phyloP scores from a whole-genome alignment of 1,140 invertebrate species.

The Leptinotarsa defecta region DNA sequence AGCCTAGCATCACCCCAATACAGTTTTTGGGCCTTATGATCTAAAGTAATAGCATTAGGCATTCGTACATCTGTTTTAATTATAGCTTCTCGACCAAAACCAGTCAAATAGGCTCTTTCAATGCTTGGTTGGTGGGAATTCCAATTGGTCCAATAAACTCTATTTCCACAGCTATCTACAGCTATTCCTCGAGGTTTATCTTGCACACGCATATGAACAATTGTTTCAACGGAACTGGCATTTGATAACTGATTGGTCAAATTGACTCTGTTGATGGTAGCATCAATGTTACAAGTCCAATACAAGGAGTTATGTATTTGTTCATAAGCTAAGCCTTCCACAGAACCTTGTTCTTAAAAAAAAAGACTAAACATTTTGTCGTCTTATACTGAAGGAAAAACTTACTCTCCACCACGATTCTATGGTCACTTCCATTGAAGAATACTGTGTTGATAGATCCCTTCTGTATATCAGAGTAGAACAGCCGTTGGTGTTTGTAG shows the following conservation, averaged over 20 bases:
- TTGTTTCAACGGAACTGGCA: slow-evolving; percentile 60
- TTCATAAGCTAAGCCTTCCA: slow-evolving; percentile 83
- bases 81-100: slow-evolving; percentile 67
- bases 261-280: slow-evolving; percentile 71
- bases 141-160: slow-evolving; percentile 85
- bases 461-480: slow-evolving; percentile 86
- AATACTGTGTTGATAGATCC: slow-evolving; percentile 82
- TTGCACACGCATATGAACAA: slow-evolving; percentile 68
- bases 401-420: slow-evolving; percentile 70
- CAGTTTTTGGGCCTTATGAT: slow-evolving; percentile 72
- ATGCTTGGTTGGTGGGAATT: slow-evolving; percentile 73
- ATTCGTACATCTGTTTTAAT: slow-evolving; percentile 78
- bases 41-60: slow-evolving; percentile 81
- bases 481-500: slow-evolving; percentile 70
- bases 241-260: slow-evolving; percentile 54
- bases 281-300: slow-evolving; percentile 85
- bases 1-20: slow-evolving; percentile 82
- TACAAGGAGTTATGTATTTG: slow-evolving; percentile 69
- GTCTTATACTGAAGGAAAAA: slow-evolving; percentile 37
- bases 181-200: slow-evolving; percentile 86
- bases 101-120: slow-evolving; percentile 71
- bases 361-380: background rate
- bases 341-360: slow-evolving; percentile 69
- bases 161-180: slow-evolving; percentile 74
- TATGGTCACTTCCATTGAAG: slow-evolving; percentile 79